phyloP scores from a whole-genome alignment of 2,888 invertebrate species.

The Panopea generosa region DNA sequence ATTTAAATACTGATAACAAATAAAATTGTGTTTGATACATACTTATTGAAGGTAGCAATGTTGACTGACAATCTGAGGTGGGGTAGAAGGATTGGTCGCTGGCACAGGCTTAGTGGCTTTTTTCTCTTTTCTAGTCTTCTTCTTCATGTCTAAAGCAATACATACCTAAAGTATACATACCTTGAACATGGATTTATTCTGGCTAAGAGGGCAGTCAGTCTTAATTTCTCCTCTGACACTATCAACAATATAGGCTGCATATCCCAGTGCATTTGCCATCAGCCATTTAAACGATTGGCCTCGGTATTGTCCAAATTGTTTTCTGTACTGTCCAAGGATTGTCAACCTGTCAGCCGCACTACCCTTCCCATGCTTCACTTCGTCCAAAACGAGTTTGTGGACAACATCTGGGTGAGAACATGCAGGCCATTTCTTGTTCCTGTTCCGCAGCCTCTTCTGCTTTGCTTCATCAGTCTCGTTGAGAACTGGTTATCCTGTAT shows the following conservation, averaged over 20 bases:
- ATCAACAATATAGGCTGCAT: background rate
- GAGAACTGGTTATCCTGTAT: too few relatives aligned
- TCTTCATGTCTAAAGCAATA: too few relatives aligned
- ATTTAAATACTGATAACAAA: background rate
- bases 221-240: too few relatives aligned
- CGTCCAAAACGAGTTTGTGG: background rate
- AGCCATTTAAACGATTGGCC: background rate
- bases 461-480: too few relatives aligned
- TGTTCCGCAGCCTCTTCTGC: too few relatives aligned
- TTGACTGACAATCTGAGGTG: background rate
- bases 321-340: background rate
- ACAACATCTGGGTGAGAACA: background rate
- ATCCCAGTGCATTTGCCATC: background rate
- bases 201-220: background rate
- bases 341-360: background rate
- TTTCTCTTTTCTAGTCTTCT: too few relatives aligned
- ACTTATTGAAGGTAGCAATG: constrained; percentile 1
- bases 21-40: constrained; percentile 4
- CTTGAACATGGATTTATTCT: background rate
- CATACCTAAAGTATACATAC: too few relatives aligned
- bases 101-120: too few relatives aligned
- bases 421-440: too few relatives aligned
- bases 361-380: background rate
- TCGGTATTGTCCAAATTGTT: background rate
- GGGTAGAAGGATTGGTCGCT: constrained; percentile 6